Base-by-base conservation (phyloP, 2,113 vertebrate genomes). In the Azemiops feae region DNA sequence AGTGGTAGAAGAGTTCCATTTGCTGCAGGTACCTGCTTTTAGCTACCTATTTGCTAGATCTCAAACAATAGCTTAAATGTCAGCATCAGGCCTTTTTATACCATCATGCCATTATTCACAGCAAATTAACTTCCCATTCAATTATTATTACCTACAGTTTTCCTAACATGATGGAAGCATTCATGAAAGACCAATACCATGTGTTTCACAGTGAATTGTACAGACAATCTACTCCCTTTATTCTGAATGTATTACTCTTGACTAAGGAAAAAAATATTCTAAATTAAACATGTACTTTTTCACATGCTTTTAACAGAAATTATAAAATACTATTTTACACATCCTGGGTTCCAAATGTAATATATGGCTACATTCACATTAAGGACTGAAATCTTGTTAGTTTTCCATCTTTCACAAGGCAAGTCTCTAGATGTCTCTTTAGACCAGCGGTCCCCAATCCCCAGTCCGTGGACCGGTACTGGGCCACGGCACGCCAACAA, bases 41-140 rank as follows among this genome's bases (percentile, higher is more conserved):
- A 93, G 58, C 2, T 88, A 53, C 30, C 89, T 3, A 92, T 94
- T 95, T 86, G n/a, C 25, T 85, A 1, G 60, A 88, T 81, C 25
- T 91, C 86, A 94, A 57, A 57, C 74, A 53, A 25, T 47, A 57
- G 58, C 87, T 94, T 92, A 90, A 85, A 18, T 92, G 85, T 85
- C 34, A 92, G 88, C 91, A 20, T 43, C 85, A 89, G 14, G 53
- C 11, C 18, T 93, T 34, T 91, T 12, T 52, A 93, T 92, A 87
- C 92, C 93, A 92, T 93, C 96, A 8, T 93, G 94, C 95, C 92
- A 64, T 94, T 91, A 94, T 92, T 16, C 87, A 95, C 95, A 90
- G 87, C 95, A 95, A 94, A 94, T 60, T 45, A 87, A 57, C 93
- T 93, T 92, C 94, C 88, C 3, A 1, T 92, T 94, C 85, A 55